A percentile compares a stretch with the other conserved stretches of the same genome.
Conservation (phyloP, 2,888 invertebrate species). For the Allygus modestus region DNA sequence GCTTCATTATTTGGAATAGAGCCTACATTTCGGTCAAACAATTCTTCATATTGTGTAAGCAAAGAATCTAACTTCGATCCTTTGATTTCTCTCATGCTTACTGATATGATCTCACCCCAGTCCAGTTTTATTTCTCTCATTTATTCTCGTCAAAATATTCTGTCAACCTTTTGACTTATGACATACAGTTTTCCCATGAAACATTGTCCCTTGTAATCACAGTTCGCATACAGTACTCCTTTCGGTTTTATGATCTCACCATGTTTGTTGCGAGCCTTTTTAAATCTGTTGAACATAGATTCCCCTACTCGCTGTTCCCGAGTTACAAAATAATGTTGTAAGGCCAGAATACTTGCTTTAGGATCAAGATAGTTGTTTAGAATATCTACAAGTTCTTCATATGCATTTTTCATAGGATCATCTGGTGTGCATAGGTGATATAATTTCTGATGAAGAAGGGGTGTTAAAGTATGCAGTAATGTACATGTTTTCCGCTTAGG, state of each 20-base stretch:
- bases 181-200: constrained; percentile 24
- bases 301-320: too few relatives aligned
- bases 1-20: neutral
- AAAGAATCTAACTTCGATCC: neutral
- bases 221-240: neutral
- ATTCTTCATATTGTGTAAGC: neutral
- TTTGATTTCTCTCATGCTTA: neutral
- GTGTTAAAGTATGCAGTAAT: too few relatives aligned
- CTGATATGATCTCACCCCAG: neutral
- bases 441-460: too few relatives aligned
- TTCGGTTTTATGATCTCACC: constrained; percentile 21
- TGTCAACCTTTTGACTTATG: neutral
- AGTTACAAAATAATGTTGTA: too few relatives aligned
- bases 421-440: too few relatives aligned
- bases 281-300: too few relatives aligned
- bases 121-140: constrained; percentile 18
- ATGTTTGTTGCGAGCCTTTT: too few relatives aligned
- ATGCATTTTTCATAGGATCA: too few relatives aligned
- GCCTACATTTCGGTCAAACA: neutral
- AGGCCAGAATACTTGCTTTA: too few relatives aligned
- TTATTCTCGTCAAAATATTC: constrained; percentile 17
- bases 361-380: too few relatives aligned
- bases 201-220: neutral
- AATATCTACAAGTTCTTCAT: too few relatives aligned
- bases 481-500: too few relatives aligned